phyloP scores from a whole-genome alignment of 2,888 invertebrate species.

The Ichneumoninae sp. region DNA sequence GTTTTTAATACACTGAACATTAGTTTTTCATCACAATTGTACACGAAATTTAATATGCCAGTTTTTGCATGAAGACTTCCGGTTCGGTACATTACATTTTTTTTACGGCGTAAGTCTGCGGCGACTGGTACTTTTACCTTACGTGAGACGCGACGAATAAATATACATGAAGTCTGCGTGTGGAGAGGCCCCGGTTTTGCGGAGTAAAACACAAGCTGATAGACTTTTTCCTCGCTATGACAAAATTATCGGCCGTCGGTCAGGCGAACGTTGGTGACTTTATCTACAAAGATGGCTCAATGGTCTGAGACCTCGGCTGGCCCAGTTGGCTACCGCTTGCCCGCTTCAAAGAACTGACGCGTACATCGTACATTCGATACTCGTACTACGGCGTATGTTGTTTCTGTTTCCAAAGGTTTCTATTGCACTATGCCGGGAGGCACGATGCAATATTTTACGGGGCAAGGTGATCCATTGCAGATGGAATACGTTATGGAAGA shows the following conservation, averaged over 20 bases:
- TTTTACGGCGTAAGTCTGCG: too few relatives aligned
- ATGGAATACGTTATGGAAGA: slow-evolving; percentile 46
- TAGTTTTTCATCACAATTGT: too few relatives aligned
- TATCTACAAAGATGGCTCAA: slow-evolving; percentile 32
- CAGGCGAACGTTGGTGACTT: slow-evolving; percentile 14
- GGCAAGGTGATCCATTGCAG: not conserved
- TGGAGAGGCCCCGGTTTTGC: not conserved
- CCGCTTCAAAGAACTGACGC: not conserved
- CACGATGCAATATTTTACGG: not conserved
- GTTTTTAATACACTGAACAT: too few relatives aligned
- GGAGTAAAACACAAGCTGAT: slow-evolving; percentile 10
- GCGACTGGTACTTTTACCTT: too few relatives aligned
- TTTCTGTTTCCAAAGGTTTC: not conserved
- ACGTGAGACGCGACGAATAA: not conserved
- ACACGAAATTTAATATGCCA: too few relatives aligned
- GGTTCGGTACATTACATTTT: too few relatives aligned
- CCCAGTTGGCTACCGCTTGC: not conserved
- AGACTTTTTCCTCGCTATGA: not conserved
- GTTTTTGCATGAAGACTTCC: too few relatives aligned
- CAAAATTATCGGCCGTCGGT: slow-evolving; percentile 43
- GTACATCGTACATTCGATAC: not conserved
- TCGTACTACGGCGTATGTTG: not conserved
- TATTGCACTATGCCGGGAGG: not conserved
- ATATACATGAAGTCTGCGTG: not conserved
- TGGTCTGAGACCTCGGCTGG: not conserved